phyloP scores from a whole-genome alignment of 1,140 invertebrate species.

The Goniozus legneri region DNA sequence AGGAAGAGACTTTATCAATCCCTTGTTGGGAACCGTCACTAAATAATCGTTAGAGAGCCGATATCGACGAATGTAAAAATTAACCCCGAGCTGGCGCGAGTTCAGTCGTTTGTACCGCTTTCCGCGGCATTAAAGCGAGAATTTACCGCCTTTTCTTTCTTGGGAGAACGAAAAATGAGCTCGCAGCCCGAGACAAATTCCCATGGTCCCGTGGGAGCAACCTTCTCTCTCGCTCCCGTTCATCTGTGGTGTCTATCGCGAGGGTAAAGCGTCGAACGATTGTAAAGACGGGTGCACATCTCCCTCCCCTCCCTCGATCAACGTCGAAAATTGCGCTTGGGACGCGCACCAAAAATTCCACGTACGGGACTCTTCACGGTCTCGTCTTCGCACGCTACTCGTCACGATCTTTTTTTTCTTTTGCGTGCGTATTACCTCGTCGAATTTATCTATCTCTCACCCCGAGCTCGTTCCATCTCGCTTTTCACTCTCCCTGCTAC shows the following conservation, averaged over 20 bases:
- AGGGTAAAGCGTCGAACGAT: slow-evolving; percentile 9
- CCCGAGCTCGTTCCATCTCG: not conserved
- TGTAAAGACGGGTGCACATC: not conserved
- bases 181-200: slow-evolving; percentile 13
- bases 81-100: too few relatives aligned
- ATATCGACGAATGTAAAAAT: too few relatives aligned
- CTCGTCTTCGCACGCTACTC: slow-evolving; percentile 32
- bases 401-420: too few relatives aligned
- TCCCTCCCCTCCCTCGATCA: not conserved
- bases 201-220: slow-evolving; percentile 8
- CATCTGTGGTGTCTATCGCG: slow-evolving; percentile 3
- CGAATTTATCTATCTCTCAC: slow-evolving; percentile 9
- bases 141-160: not conserved
- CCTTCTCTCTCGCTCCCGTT: not conserved
- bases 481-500: too few relatives aligned
- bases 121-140: not conserved
- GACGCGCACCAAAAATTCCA: slow-evolving; percentile 17
- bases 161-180: not conserved
- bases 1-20: too few relatives aligned
- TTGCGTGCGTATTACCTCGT: too few relatives aligned
- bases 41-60: too few relatives aligned
- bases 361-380: slow-evolving; percentile 26
- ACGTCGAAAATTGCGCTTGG: slow-evolving; percentile 10
- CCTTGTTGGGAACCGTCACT: too few relatives aligned
- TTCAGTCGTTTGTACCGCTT: not conserved